Evolutionary conservation across 2,797 vertebrate genomes (phyloP).

Genomic region (Sphaeramia orbicularis): DNA sequence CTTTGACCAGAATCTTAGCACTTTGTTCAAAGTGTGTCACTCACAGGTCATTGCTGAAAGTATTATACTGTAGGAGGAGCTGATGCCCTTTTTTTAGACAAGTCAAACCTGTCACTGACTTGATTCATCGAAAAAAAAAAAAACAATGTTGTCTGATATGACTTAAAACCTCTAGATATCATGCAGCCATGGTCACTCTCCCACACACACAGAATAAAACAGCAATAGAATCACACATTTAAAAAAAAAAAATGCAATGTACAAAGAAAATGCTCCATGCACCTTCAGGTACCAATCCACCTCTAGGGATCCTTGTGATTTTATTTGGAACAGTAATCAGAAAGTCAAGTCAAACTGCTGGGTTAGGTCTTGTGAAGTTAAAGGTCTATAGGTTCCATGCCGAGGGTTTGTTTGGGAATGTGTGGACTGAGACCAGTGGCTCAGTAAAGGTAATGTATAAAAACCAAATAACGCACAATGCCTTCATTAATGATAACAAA

Average conservation of each 20-base stretch:
- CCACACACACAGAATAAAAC: background rate
- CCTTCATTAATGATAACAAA: constrained; percentile 14
- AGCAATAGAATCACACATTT: constrained; percentile 59
- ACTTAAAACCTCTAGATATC: constrained; percentile 51
- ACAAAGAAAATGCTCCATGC: constrained; percentile 54
- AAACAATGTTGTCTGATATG: constrained; percentile 50
- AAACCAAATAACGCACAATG: constrained; percentile 21
- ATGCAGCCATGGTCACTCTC: constrained; percentile 31
- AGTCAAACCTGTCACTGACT: constrained; percentile 35
- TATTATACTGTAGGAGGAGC: background rate
- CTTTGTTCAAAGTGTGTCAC: constrained; percentile 34
- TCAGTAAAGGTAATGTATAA: constrained; percentile 42
- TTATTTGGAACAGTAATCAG: constrained; percentile 39
- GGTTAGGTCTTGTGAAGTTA: constrained; percentile 47
- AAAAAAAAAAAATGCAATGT: constrained; percentile 37
- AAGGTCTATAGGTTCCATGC: constrained; percentile 45
- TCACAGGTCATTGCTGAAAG: constrained; percentile 45
- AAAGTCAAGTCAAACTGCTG: constrained; percentile 57
- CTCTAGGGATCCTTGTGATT: constrained; percentile 59
- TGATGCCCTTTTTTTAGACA: constrained; percentile 28
- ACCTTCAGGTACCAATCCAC: constrained; percentile 37
- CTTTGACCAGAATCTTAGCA: constrained; percentile 14
- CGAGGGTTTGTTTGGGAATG: constrained; percentile 22
- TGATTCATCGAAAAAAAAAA: constrained; percentile 22
- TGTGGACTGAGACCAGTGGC: constrained; percentile 3